Evolutionary conservation across 2,797 vertebrate species (phyloP).

Genomic region (Enteromius anoplus): DNA sequence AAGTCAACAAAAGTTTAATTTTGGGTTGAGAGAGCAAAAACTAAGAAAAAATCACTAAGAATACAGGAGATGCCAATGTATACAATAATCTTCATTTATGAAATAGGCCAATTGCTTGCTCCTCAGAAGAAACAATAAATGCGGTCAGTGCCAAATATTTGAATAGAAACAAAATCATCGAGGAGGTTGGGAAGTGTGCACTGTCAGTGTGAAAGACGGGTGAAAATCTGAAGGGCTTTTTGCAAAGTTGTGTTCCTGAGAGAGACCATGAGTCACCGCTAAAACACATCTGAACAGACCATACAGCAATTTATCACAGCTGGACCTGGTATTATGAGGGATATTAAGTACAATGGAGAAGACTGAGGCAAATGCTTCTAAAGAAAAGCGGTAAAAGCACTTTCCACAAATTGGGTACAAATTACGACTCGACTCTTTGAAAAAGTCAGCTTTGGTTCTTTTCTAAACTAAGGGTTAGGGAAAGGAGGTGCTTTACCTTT

Average conservation of each 20-base stretch:
- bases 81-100: too few relatives aligned
- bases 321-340: conserved; percentile 5
- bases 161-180: not conserved
- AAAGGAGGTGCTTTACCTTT: not conserved
- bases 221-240: not conserved
- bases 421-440: not conserved
- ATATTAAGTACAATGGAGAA: not conserved
- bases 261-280: not conserved
- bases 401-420: conserved; percentile 10
- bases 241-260: not conserved
- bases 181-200: not conserved
- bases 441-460: not conserved
- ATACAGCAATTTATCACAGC: conserved; percentile 33
- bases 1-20: too few relatives aligned
- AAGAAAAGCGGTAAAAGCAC: conserved; percentile 5
- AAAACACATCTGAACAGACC: conserved; percentile 1
- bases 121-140: too few relatives aligned
- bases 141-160: not conserved
- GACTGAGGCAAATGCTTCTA: not conserved
- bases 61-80: too few relatives aligned
- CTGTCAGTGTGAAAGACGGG: not conserved
- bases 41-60: too few relatives aligned
- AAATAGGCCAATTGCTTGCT: too few relatives aligned
- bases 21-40: too few relatives aligned
- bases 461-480: conserved; percentile 8